These are phyloP conservation scores for Drosophila parvula DNA, from an alignment of 1,140 invertebrate genomes.

Conservation along the genomic window DNA sequence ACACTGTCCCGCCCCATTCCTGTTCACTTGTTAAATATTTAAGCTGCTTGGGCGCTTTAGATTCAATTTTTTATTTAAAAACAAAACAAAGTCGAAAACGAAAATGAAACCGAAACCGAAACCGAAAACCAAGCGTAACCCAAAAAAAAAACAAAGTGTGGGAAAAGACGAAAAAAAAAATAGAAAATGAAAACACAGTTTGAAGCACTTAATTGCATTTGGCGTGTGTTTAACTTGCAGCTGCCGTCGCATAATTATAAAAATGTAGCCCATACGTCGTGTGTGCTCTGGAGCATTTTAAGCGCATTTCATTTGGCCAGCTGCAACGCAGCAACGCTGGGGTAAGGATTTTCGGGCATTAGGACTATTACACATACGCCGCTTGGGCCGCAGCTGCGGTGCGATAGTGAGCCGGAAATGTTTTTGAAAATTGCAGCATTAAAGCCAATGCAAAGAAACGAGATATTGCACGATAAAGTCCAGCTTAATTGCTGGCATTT, in stretches of 20 bases:
- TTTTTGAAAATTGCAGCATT: constrained; percentile 44
- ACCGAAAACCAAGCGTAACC: constrained; percentile 3
- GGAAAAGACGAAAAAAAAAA: not conserved
- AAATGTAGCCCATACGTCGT: constrained; percentile 67
- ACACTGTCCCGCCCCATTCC: constrained; percentile 1
- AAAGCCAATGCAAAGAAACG: constrained; percentile 19
- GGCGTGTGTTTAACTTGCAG: constrained; percentile 64
- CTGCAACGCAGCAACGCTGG: constrained; percentile 29
- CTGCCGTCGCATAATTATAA: constrained; percentile 69
- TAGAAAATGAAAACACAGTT: constrained; percentile 45
- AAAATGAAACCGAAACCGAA: constrained; percentile 26
- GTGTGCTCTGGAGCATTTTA: constrained; percentile 36
- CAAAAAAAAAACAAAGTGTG: constrained; percentile 7
- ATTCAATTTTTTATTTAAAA: constrained; percentile 68
- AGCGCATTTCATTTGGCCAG: constrained; percentile 45
- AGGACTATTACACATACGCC: constrained; percentile 63
- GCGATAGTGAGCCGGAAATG: constrained; percentile 22
- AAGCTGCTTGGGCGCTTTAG: constrained; percentile 53
- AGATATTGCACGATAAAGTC: constrained; percentile 9
- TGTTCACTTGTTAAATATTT: constrained; percentile 45
- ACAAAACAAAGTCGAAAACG: constrained; percentile 36
- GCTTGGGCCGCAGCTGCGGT: constrained; percentile 29
- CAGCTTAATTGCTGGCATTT: constrained; percentile 7
- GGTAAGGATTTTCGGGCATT: constrained; percentile 29
- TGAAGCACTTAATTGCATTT: constrained; percentile 68